These are phyloP conservation scores for Ciona savignyi DNA, from an alignment of 23 tunicate species.

Conservation along the genomic window DNA sequence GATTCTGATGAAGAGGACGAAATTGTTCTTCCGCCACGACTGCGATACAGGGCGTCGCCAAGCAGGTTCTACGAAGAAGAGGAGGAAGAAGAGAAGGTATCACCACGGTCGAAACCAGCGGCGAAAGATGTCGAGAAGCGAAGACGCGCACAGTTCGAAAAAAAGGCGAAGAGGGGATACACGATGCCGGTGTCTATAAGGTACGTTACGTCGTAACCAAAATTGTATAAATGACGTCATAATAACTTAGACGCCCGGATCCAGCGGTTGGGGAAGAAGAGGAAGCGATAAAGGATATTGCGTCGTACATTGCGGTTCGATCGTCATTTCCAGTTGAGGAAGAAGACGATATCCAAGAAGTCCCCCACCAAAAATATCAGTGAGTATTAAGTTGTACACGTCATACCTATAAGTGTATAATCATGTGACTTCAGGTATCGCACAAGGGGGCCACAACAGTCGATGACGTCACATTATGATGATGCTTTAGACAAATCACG, in stretches of 20 bases:
- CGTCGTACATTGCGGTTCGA: constrained; percentile 66
- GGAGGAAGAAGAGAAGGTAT: neutral
- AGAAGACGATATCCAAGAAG: constrained; percentile 66
- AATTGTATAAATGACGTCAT: neutral
- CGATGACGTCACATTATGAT: neutral
- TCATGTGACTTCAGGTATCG: no score
- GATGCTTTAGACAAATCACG: neutral
- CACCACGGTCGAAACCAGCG: no score
- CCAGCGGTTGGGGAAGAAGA: constrained; percentile 44
- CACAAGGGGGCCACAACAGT: neutral
- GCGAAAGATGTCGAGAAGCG: no score
- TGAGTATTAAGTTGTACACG: constrained; percentile 10
- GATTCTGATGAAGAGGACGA: neutral
- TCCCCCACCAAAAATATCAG: constrained; percentile 67
- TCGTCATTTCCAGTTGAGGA: constrained; percentile 75
- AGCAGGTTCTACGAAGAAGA: neutral
- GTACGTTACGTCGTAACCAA: constrained; percentile 6
- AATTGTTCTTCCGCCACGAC: neutral
- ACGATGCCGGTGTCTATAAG: constrained; percentile 37
- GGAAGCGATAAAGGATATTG: constrained; percentile 25
- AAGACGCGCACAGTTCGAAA: neutral
- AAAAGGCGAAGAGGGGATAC: constrained; percentile 6
- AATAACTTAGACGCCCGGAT: constrained; percentile 31
- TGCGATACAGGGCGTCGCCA: constrained; percentile 1
- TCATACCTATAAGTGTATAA: no score